A percentile compares a stretch with the other conserved stretches of the same genome.
Conservation (phyloP, 1,140 invertebrate genomes). For the Tribolium castaneum region DNA sequence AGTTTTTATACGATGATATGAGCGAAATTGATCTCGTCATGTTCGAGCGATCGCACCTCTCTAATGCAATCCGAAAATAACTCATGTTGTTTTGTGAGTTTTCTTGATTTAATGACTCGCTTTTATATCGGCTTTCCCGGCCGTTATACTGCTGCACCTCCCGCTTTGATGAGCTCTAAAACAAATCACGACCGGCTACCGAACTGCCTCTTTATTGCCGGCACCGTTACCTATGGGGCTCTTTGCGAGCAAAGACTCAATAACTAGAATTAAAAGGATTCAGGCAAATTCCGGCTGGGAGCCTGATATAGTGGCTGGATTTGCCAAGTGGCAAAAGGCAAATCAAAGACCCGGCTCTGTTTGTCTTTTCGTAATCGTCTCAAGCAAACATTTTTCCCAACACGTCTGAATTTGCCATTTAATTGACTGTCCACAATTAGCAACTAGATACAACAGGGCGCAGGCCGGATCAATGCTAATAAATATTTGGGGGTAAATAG, state of each 20-base stretch:
- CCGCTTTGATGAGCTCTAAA: slow-evolving; percentile 49
- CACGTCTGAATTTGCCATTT: not conserved
- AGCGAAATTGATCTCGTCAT: slow-evolving; percentile 16
- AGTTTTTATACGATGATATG: slow-evolving; percentile 23
- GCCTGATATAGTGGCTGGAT: slow-evolving; percentile 4
- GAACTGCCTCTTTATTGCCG: slow-evolving; percentile 46
- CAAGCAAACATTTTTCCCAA: not conserved
- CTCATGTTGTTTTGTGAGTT: slow-evolving; percentile 15
- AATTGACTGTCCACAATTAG: not conserved
- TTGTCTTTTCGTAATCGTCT: not conserved
- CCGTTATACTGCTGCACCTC: slow-evolving; percentile 36
- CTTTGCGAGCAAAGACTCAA: slow-evolving; percentile 3
- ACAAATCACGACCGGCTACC: slow-evolving; percentile 49
- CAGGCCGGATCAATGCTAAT: slow-evolving; percentile 6
- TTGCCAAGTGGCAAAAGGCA: not conserved
- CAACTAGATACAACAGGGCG: not conserved
- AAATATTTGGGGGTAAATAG: slow-evolving; percentile 15
- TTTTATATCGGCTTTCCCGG: slow-evolving; percentile 18
- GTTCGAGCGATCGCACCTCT: not conserved
- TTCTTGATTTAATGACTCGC: slow-evolving; percentile 31
- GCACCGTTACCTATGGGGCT: slow-evolving; percentile 29
- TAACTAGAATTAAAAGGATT: slow-evolving; percentile 27
- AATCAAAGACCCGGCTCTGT: not conserved
- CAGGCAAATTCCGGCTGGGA: not conserved
- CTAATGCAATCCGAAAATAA: not conserved